Percentiles rank a stretch among this genome's conserved stretches.
phyloP scores from a whole-genome alignment of 1,140 invertebrate genomes.

The Steinernema feltiae region DNA sequence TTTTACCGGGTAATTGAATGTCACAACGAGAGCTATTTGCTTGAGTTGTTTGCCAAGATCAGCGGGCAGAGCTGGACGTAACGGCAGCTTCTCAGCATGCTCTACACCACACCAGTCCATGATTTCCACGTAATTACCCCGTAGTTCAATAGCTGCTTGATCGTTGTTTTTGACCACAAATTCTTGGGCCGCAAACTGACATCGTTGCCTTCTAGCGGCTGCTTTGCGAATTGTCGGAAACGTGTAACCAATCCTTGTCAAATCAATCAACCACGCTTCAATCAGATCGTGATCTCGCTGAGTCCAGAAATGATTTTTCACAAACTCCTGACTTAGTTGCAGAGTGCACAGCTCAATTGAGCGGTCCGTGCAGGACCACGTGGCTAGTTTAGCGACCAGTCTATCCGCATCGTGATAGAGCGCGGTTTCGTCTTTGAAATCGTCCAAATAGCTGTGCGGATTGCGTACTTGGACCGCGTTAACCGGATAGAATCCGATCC shows the following conservation, averaged over 20 bases:
- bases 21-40: neutral
- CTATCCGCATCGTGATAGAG: neutral
- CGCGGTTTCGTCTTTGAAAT: conserved; percentile 20
- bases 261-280: neutral
- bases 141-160: neutral
- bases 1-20: neutral
- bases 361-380: neutral
- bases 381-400: neutral
- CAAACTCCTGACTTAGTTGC: neutral
- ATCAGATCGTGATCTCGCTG: neutral
- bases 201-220: neutral
- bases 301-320: neutral
- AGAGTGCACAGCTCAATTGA: neutral
- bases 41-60: neutral
- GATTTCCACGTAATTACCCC: neutral
- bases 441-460: conserved; percentile 32
- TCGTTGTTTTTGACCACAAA: neutral
- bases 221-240: neutral
- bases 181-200: no score
- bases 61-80: no score
- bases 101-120: no score
- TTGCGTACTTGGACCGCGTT: conserved; percentile 34
- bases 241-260: neutral
- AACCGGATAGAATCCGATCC: conserved; percentile 25
- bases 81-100: neutral